Conservation (phyloP, 2,113 vertebrate genomes). For the Erpornis zantholeuca region DNA sequence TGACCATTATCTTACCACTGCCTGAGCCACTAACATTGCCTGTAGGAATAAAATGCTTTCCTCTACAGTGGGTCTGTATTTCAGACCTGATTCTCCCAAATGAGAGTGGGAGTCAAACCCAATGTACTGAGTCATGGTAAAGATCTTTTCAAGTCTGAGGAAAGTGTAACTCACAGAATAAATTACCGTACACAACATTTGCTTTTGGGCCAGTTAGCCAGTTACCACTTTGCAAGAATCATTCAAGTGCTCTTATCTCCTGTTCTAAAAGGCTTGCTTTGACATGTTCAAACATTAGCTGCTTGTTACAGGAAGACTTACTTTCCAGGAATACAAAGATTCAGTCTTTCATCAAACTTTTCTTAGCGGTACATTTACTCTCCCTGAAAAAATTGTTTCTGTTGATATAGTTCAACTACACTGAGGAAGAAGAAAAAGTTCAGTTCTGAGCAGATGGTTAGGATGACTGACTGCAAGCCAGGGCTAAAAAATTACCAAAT, state of each 20-base stretch:
- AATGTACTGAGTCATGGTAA: constrained; percentile 4
- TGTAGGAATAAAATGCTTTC: not conserved
- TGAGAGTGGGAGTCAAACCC: not conserved
- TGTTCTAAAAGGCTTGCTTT: constrained; percentile 48
- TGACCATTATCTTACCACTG: not conserved
- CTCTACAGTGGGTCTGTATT: not conserved
- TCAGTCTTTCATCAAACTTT: constrained; percentile 34
- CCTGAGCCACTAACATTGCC: not conserved
- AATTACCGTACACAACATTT: constrained; percentile 17
- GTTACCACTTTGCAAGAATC: constrained; percentile 23
- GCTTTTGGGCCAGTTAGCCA: constrained; percentile 35
- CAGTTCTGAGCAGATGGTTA: constrained; percentile 44
- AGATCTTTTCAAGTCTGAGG: not conserved
- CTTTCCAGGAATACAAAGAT: constrained; percentile 49
- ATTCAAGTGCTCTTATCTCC: constrained; percentile 45
- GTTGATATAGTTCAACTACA: constrained; percentile 60
- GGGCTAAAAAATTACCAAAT: constrained; percentile 26
- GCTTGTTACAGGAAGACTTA: constrained; percentile 46
- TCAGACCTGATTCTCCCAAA: not conserved
- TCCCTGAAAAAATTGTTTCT: constrained; percentile 49
- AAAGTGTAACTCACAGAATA: constrained; percentile 27
- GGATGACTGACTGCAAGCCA: constrained; percentile 41
- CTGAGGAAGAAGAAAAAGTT: constrained; percentile 57
- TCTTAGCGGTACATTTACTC: constrained; percentile 34
- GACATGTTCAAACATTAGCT: constrained; percentile 35